Conservation (phyloP, 92 coral and sea anemone genomes). For the Chrysogorgia sp. region DNA sequence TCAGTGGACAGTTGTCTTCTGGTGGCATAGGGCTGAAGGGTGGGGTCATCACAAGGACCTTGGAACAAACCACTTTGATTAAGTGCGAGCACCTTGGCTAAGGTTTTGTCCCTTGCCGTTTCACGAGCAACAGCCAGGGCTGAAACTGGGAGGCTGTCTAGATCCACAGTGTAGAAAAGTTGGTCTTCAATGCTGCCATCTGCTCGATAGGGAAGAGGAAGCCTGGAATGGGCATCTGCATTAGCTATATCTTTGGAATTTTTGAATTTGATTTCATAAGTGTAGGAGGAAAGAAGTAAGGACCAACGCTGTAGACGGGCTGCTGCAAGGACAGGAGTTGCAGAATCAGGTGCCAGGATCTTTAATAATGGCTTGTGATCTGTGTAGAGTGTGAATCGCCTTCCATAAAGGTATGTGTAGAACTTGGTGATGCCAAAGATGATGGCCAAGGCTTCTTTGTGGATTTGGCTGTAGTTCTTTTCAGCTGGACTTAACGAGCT, state of each 20-base stretch:
- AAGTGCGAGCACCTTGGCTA: slow-evolving; percentile 38
- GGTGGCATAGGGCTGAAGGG: background rate
- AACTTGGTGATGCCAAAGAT: slow-evolving; percentile 56
- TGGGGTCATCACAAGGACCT: slow-evolving; percentile 6
- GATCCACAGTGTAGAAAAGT: slow-evolving; percentile 20
- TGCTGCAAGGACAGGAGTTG: slow-evolving; percentile 46
- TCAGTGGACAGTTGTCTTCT: slow-evolving; percentile 16
- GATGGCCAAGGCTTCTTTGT: too few species aligned
- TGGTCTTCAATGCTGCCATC: slow-evolving; percentile 47
- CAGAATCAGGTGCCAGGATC: slow-evolving; percentile 47
- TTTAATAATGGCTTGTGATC: slow-evolving; percentile 36
- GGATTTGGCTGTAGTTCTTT: slow-evolving; percentile 65
- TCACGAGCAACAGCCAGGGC: slow-evolving; percentile 38
- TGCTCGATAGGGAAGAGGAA: slow-evolving; percentile 5
- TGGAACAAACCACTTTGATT: slow-evolving; percentile 30
- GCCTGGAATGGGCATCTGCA: slow-evolving; percentile 64
- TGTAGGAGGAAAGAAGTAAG: slow-evolving; percentile 44
- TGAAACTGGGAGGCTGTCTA: slow-evolving; percentile 26
- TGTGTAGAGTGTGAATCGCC: slow-evolving; percentile 28
- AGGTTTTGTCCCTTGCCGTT: slow-evolving; percentile 46
- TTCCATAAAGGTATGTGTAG: slow-evolving; percentile 51
- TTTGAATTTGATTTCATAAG: slow-evolving; percentile 54
- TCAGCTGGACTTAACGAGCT: slow-evolving; percentile 63
- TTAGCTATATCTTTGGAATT: too few species aligned
- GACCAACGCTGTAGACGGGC: slow-evolving; percentile 61